These are phyloP conservation scores for Ianthella basta DNA, from an alignment of 37 sponge, comb jelly and placozoan genomes.

Conservation along the genomic window DNA sequence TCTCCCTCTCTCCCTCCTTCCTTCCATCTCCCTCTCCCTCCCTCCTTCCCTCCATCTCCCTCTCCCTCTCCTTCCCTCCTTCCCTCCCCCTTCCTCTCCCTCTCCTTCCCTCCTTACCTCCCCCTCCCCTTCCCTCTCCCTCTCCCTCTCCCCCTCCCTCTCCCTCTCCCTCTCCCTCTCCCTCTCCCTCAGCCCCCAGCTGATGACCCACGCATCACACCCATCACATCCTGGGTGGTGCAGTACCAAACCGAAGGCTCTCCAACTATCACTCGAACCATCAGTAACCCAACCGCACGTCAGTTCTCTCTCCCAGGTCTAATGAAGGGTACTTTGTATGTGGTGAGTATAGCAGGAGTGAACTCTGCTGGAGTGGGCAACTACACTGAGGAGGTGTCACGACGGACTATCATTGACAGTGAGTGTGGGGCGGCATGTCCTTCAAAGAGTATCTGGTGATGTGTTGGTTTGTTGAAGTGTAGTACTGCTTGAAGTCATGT, in stretches of 20 bases:
- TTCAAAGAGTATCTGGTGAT: no score
- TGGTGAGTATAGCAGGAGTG: neutral
- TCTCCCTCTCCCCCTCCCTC: constrained; percentile 24
- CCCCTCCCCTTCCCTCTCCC: neutral
- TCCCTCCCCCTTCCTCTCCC: neutral
- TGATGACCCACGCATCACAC: neutral
- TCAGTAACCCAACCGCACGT: neutral
- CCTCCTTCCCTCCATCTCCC: neutral
- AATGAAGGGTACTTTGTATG: constrained; percentile 1
- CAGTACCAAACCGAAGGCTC: neutral
- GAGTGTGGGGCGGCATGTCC: no score
- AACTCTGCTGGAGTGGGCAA: constrained; percentile 5
- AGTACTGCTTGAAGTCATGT: no score
- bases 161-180: neutral
- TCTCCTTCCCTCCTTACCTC: constrained; percentile 4
- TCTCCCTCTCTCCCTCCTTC: constrained; percentile 9
- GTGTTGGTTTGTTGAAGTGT: no score
- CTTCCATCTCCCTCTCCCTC: neutral
- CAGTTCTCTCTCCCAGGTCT: neutral
- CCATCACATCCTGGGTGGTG: constrained; percentile 20
- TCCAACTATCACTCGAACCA: neutral
- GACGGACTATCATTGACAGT: neutral
- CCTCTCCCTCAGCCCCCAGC: neutral
- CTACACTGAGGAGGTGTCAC: neutral
- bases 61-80: neutral